Percentiles rank a stretch among this genome's conserved stretches.
Conservation (phyloP, 2,797 vertebrate species). For the Danio albolineatus region DNA sequence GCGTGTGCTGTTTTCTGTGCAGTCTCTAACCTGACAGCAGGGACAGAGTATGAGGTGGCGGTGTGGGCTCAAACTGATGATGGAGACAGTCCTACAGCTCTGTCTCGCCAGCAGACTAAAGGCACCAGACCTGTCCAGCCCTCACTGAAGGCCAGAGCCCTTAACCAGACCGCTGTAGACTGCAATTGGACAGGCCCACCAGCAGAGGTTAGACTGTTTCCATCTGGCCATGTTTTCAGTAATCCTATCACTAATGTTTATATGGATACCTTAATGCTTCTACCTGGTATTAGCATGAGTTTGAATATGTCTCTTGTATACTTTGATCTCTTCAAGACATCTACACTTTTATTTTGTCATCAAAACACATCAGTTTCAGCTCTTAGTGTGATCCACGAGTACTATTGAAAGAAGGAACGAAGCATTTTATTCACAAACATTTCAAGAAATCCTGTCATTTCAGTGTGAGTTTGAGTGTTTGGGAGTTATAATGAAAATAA, state of each 20-base stretch:
- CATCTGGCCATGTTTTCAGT: too few relatives aligned
- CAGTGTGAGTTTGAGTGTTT: not conserved
- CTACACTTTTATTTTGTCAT: too few relatives aligned
- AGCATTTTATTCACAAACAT: too few relatives aligned
- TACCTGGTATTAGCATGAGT: too few relatives aligned
- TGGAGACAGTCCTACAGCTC: slow-evolving; percentile 91
- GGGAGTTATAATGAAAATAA: not conserved
- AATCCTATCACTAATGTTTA: too few relatives aligned
- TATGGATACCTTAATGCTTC: too few relatives aligned
- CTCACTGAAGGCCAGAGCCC: slow-evolving; percentile 88
- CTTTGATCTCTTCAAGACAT: too few relatives aligned
- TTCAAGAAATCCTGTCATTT: not conserved
- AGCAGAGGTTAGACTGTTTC: slow-evolving; percentile 76
- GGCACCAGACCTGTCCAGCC: slow-evolving; percentile 83
- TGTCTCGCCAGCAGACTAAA: slow-evolving; percentile 83
- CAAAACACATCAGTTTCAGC: too few relatives aligned
- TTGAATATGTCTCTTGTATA: too few relatives aligned
- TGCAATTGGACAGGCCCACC: slow-evolving; percentile 88
- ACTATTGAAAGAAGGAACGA: too few relatives aligned
- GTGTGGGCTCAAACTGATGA: slow-evolving; percentile 91
- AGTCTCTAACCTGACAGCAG: slow-evolving; percentile 91
- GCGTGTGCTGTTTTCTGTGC: slow-evolving; percentile 35
- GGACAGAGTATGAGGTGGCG: slow-evolving; percentile 91
- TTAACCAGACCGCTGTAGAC: slow-evolving; percentile 93
- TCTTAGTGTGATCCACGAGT: too few relatives aligned